Percentiles rank a stretch among this genome's conserved stretches.
Evolutionary conservation across 1,140 invertebrate species (phyloP).

Genomic region (Pectinophora gossypiella): DNA sequence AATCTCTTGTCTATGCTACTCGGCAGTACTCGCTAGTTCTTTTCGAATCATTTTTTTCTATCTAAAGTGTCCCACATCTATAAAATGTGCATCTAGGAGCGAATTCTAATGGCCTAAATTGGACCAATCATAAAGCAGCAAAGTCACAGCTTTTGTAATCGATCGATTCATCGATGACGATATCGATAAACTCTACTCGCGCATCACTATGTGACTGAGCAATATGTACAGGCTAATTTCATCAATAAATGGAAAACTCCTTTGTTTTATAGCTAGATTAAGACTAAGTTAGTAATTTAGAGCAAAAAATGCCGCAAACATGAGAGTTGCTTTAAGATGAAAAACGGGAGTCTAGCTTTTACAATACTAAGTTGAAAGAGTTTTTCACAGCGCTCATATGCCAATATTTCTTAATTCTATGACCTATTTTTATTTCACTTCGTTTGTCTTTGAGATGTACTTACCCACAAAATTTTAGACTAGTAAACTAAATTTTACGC

Average conservation of each 20-base stretch:
- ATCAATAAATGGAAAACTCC: constrained; percentile 1
- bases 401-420: no score
- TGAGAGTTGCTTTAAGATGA: constrained; percentile 35
- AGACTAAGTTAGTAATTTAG: constrained; percentile 16
- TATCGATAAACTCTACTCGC: constrained; percentile 9
- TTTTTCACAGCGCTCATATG: no score
- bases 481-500: no score
- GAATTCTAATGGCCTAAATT: constrained; percentile 52
- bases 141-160: constrained; percentile 11
- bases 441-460: background rate
- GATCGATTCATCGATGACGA: constrained; percentile 11
- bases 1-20: background rate
- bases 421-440: constrained; percentile 12
- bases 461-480: background rate
- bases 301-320: constrained; percentile 35
- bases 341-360: constrained; percentile 37
- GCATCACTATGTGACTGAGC: constrained; percentile 29
- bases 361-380: constrained; percentile 37
- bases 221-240: constrained; percentile 35
- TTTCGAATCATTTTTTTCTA: constrained; percentile 19
- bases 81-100: constrained; percentile 65
- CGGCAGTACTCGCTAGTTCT: background rate
- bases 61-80: constrained; percentile 58
- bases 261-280: background rate
- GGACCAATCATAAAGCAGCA: constrained; percentile 37